A percentile compares a stretch with the other conserved stretches of the same genome.
Evolutionary conservation across 2,797 vertebrate genomes (phyloP).

Genomic region (Caiman crocodilus): DNA sequence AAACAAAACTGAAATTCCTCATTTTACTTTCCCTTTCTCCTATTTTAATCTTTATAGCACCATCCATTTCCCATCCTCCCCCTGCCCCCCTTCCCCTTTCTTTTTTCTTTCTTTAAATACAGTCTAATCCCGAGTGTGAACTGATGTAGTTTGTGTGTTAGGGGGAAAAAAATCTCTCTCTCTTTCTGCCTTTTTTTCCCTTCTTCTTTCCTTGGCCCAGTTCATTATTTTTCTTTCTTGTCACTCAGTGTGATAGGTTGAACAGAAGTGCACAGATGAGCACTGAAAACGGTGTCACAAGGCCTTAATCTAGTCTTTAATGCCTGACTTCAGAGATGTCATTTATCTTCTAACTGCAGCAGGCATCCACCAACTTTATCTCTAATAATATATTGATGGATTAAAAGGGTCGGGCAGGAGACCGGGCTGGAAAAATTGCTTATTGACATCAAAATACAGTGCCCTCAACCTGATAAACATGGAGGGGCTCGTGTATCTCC

Average conservation of each 20-base stretch:
- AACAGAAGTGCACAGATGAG: slow-evolving; percentile 99
- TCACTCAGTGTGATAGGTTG: slow-evolving; percentile 99
- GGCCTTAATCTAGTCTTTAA: slow-evolving; percentile 99
- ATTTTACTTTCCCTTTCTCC: slow-evolving; percentile 74
- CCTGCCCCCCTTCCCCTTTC: slow-evolving; percentile 76
- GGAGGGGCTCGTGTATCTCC: slow-evolving; percentile 93
- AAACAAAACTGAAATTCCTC: slow-evolving; percentile 78
- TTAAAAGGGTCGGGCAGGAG: slow-evolving; percentile 99
- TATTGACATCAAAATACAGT: slow-evolving; percentile 99
- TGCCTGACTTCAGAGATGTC: slow-evolving; percentile 99
- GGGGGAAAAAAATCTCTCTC: slow-evolving; percentile 92
- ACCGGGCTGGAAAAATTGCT: slow-evolving; percentile 99
- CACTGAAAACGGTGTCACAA: slow-evolving; percentile 99
- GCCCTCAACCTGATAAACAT: slow-evolving; percentile 99
- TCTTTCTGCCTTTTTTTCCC: slow-evolving; percentile 87
- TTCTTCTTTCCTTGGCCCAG: slow-evolving; percentile 95
- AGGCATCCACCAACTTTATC: slow-evolving; percentile 99
- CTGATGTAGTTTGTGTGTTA: slow-evolving; percentile 93
- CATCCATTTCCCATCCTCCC: slow-evolving; percentile 77
- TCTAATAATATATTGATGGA: slow-evolving; percentile 99
- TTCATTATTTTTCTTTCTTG: slow-evolving; percentile 99
- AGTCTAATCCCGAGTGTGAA: slow-evolving; percentile 98
- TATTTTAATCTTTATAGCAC: slow-evolving; percentile 80
- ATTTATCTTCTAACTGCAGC: slow-evolving; percentile 99
- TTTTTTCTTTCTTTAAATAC: slow-evolving; percentile 92